Evolutionary conservation across 2,113 vertebrate genomes (phyloP).

Genomic region (Neodon shergylaensis): DNA sequence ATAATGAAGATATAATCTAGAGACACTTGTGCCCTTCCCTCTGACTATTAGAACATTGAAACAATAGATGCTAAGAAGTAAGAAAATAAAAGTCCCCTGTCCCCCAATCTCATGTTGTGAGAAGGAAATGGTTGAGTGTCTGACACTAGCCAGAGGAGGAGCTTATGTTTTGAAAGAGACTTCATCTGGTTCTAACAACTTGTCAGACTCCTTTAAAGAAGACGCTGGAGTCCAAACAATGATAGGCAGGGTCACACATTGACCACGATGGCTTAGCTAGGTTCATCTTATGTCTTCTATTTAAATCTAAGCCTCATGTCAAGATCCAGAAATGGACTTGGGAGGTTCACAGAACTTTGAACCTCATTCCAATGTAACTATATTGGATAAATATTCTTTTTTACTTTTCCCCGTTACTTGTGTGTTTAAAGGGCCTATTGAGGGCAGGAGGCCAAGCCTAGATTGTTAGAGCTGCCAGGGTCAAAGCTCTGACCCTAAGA

Average conservation of each 20-base stretch:
- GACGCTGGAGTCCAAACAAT: neutral
- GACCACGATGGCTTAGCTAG: neutral
- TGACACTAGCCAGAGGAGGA: neutral
- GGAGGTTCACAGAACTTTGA: neutral
- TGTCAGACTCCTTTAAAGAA: neutral
- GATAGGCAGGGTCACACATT: neutral
- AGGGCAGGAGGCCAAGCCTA: neutral
- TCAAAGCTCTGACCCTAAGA: neutral
- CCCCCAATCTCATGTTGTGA: neutral
- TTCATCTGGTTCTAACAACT: neutral
- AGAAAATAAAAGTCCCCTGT: too few relatives aligned
- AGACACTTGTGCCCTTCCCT: neutral
- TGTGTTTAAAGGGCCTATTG: neutral
- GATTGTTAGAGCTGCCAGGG: neutral
- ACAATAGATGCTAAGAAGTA: neutral
- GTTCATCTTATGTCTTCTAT: neutral
- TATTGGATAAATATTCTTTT: neutral
- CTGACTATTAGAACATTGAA: neutral
- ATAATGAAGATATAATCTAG: neutral
- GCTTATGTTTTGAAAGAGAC: neutral
- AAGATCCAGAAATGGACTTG: neutral
- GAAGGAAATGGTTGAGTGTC: neutral
- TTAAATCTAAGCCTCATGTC: neutral
- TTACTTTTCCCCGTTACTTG: neutral
- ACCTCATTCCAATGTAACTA: neutral